These are phyloP conservation scores for Labeo rohita DNA, from an alignment of 2,113 vertebrate genomes.

Conservation along the genomic window DNA sequence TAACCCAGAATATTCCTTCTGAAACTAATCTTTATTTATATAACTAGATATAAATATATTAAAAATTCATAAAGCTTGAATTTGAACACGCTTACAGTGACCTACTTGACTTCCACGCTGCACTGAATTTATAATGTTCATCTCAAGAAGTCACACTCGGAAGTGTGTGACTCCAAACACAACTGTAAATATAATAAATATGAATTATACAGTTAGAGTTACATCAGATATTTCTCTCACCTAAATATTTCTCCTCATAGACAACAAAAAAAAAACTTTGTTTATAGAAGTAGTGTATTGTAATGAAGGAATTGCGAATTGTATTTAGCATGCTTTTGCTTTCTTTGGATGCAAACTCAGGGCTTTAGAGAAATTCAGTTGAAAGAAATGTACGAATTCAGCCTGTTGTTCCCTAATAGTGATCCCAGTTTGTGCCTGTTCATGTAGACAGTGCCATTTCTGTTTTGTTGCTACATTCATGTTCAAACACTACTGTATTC, in stretches of 20 bases:
- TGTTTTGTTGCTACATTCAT: not conserved
- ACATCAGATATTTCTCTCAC: not conserved
- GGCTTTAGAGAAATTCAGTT: slow-evolving; percentile 4
- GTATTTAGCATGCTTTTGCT: slow-evolving; percentile 37
- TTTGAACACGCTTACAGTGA: not conserved
- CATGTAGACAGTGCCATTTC: slow-evolving; percentile 33
- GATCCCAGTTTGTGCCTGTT: slow-evolving; percentile 28
- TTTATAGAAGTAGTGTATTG: slow-evolving; percentile 4
- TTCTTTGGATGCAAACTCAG: slow-evolving; percentile 26
- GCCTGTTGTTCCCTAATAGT: not conserved
- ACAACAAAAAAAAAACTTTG: not conserved
- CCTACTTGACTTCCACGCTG: slow-evolving; percentile 2
- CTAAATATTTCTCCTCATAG: not conserved
- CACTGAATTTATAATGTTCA: slow-evolving; percentile 35
- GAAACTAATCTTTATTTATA: not conserved
- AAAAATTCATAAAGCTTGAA: not conserved
- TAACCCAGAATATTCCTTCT: not conserved
- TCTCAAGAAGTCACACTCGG: not conserved
- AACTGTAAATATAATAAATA: slow-evolving; percentile 20
- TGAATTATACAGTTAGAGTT: not conserved
- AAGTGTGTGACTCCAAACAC: not conserved
- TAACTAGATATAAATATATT: not conserved
- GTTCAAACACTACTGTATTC: not conserved
- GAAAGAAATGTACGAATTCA: not conserved
- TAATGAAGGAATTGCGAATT: not conserved